Evolutionary conservation across 2,113 vertebrate genomes (phyloP).

Genomic region (Gobiocypris rarus): DNA sequence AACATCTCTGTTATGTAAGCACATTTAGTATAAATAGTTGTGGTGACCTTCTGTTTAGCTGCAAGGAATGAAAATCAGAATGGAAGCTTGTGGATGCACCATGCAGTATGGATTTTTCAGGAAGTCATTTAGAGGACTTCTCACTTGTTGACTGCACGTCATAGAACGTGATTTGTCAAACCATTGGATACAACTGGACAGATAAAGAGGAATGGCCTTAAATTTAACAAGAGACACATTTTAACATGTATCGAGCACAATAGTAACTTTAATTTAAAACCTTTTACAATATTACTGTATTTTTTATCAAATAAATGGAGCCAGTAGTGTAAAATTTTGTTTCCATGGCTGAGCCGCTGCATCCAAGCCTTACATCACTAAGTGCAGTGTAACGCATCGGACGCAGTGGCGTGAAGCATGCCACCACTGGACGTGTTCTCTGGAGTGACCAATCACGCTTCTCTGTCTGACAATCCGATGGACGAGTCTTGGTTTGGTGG

Average conservation of each 20-base stretch:
- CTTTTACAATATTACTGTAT: not conserved
- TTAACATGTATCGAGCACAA: not conserved
- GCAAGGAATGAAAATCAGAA: slow-evolving; percentile 22
- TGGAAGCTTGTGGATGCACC: not conserved
- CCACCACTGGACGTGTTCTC: too few relatives aligned
- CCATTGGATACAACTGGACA: not conserved
- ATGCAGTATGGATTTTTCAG: slow-evolving; percentile 21
- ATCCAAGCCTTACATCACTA: too few relatives aligned
- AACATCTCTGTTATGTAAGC: slow-evolving; percentile 30
- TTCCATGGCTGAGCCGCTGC: too few relatives aligned
- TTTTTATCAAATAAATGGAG: not conserved
- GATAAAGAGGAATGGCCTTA: not conserved
- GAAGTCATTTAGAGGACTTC: slow-evolving; percentile 7
- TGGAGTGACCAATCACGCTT: too few relatives aligned
- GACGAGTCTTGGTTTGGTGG: too few relatives aligned
- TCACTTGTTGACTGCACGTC: slow-evolving; percentile 11
- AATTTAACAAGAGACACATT: not conserved
- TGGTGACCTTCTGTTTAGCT: slow-evolving; percentile 3
- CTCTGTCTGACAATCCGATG: too few relatives aligned
- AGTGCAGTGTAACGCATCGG: too few relatives aligned
- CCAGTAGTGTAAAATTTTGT: too few relatives aligned
- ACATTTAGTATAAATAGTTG: slow-evolving; percentile 2
- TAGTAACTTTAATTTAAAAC: not conserved
- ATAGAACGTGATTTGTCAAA: not conserved
- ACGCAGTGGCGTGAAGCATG: too few relatives aligned